These are phyloP conservation scores for Ardeotis arabs DNA, from an alignment of 2,113 vertebrate genomes.

Conservation along the genomic window DNA sequence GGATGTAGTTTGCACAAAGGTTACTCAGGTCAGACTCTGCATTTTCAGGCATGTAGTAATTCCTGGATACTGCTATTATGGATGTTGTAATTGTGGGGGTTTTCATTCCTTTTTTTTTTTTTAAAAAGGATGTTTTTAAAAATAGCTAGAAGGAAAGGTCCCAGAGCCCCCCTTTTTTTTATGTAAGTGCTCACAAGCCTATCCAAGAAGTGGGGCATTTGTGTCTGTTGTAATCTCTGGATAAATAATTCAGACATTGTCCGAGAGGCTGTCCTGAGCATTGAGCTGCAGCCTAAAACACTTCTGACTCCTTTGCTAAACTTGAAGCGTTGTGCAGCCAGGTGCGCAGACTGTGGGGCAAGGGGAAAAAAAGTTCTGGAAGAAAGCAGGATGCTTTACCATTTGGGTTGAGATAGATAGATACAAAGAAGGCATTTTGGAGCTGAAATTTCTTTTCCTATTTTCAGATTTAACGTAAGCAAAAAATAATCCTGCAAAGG, in stretches of 20 bases:
- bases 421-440: neutral
- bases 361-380: neutral
- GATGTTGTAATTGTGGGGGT: neutral
- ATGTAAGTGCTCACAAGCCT: neutral
- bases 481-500: neutral
- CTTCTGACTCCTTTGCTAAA: neutral
- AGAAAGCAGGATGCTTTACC: neutral
- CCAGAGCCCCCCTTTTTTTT: neutral
- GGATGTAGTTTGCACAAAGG: neutral
- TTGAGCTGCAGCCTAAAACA: neutral
- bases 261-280: neutral
- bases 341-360: fast-evolving
- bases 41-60: neutral
- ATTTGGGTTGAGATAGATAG: neutral
- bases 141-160: neutral
- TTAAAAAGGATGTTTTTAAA: neutral
- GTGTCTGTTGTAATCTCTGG: neutral
- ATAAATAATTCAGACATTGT: neutral
- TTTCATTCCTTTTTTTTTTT: neutral
- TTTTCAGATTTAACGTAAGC: neutral
- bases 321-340: neutral
- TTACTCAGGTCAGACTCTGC: neutral
- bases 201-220: neutral
- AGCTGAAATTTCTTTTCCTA: neutral
- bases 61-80: neutral